Percentiles rank a stretch among this genome's conserved stretches.
These are phyloP conservation scores for Drosophila lacertosa DNA, from an alignment of 1,140 invertebrate species.

Conservation along the genomic window DNA sequence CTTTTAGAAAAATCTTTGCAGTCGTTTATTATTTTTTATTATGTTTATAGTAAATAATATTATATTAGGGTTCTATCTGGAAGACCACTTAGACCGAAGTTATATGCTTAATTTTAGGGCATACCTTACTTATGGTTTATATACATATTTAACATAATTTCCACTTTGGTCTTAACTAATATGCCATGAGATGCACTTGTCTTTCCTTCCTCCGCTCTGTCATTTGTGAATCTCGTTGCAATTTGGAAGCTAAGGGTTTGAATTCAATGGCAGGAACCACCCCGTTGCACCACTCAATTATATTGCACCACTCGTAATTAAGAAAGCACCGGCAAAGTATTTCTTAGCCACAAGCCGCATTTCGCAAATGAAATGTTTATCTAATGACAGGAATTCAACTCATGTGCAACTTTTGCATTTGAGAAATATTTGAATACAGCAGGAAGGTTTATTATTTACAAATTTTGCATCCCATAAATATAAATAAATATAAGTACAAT, in stretches of 20 bases:
- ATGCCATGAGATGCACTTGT: not conserved
- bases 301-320: constrained; percentile 14
- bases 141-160: not conserved
- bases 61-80: too few species aligned
- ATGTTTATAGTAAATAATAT: too few species aligned
- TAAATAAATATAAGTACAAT: too few species aligned
- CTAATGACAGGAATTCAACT: not conserved
- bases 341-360: not conserved
- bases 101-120: too few species aligned
- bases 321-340: constrained; percentile 9
- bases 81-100: too few species aligned
- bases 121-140: too few species aligned
- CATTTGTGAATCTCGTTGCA: constrained; percentile 22
- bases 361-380: not conserved
- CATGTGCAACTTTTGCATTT: constrained; percentile 1
- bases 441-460: not conserved
- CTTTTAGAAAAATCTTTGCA: too few species aligned
- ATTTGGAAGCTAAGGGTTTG: not conserved
- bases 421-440: not conserved
- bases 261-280: constrained; percentile 9
- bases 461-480: too few species aligned
- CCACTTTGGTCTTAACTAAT: constrained; percentile 18
- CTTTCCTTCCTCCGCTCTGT: constrained; percentile 11
- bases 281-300: constrained; percentile 6
- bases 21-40: too few species aligned